Evolutionary conservation across 2,888 invertebrate genomes (phyloP).

Genomic region (Alloscopus bannaensis): DNA sequence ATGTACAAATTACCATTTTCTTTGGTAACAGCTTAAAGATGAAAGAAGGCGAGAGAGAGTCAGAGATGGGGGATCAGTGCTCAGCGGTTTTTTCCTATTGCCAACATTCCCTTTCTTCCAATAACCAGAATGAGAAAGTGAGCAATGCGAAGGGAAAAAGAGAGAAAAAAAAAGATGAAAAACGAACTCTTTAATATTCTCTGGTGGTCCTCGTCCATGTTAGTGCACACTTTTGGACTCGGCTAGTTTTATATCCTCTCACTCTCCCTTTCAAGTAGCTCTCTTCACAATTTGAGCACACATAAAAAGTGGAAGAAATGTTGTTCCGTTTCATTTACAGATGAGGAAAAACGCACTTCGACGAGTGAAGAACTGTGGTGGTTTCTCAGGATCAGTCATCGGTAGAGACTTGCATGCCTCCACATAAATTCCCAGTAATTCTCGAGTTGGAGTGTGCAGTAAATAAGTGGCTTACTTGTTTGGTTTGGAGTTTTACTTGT

Average conservation of each 20-base stretch:
- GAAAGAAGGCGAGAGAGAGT: conserved; percentile 15
- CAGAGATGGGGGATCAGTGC: conserved; percentile 4
- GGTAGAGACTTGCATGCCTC: not conserved
- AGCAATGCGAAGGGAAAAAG: not conserved
- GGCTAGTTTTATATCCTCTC: not conserved
- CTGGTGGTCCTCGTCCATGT: conserved; percentile 42
- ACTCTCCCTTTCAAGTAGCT: conserved; percentile 32
- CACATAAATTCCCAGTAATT: conserved; percentile 20
- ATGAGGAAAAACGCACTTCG: not conserved
- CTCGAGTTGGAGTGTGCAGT: not conserved
- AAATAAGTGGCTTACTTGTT: conserved; percentile 21
- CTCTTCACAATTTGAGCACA: conserved; percentile 16
- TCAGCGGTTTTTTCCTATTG: conserved; percentile 11
- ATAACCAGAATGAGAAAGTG: conserved; percentile 12
- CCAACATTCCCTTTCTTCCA: conserved; percentile 8
- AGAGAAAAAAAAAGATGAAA: conserved; percentile 25
- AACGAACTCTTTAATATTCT: conserved; percentile 61
- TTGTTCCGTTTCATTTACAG: conserved; percentile 8
- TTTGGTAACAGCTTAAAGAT: conserved; percentile 48
- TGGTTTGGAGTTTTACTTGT: too few relatives aligned
- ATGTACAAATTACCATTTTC: conserved; percentile 54
- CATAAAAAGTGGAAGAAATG: not conserved
- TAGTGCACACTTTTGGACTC: conserved; percentile 13
- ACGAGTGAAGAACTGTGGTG: not conserved
- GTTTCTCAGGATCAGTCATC: not conserved